Percentiles rank a stretch among this genome's conserved stretches.
phyloP scores from a whole-genome alignment of 2,113 vertebrate species.

The Chrysemys picta region DNA sequence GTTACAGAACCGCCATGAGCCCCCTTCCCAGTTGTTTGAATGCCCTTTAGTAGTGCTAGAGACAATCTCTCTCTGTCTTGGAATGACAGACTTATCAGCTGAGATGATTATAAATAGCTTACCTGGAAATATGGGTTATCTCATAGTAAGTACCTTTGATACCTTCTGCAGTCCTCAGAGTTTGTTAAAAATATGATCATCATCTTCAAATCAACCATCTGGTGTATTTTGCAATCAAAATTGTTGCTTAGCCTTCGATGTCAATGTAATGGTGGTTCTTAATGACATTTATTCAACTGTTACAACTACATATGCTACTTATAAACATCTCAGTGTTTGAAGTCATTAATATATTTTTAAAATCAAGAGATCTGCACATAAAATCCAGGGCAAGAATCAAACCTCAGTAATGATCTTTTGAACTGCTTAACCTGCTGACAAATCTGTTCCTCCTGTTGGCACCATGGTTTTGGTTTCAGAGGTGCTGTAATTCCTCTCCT shows the following conservation, averaged over 20 bases:
- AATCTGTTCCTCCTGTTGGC: neutral
- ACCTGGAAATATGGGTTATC: neutral
- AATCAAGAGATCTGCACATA: neutral
- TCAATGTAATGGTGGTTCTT: neutral
- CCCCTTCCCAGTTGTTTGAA: neutral
- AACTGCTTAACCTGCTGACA: constrained; percentile 34
- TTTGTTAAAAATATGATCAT: neutral
- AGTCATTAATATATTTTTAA: neutral
- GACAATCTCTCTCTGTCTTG: neutral
- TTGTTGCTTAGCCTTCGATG: neutral
- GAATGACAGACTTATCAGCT: neutral
- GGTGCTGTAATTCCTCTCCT: constrained; percentile 38
- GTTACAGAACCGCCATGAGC: neutral
- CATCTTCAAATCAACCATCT: neutral
- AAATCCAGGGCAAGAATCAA: neutral
- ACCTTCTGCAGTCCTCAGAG: neutral
- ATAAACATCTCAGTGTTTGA: neutral
- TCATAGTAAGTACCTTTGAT: neutral
- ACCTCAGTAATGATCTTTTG: neutral
- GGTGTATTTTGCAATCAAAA: neutral
- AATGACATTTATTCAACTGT: neutral
- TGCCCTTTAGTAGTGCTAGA: neutral
- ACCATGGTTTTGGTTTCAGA: constrained; percentile 27
- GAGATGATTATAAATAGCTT: neutral
- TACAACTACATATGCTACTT: neutral